Percentiles rank a stretch among this genome's conserved stretches.
phyloP scores from a whole-genome alignment of 2,888 invertebrate species.

The Antheraea assamensis region DNA sequence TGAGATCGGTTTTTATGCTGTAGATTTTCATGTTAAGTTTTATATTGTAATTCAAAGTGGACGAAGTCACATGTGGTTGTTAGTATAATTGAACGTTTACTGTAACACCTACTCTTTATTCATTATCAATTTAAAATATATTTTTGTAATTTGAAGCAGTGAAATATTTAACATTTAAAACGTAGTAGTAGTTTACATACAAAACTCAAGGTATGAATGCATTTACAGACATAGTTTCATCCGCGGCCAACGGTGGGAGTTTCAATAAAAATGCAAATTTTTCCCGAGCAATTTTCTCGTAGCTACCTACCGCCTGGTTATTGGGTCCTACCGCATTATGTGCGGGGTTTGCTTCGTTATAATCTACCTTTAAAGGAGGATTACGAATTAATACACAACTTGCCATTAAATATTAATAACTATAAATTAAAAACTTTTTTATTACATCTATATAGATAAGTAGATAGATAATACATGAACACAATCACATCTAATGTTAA shows the following conservation, averaged over 20 bases:
- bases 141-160: neutral
- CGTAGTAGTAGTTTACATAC: neutral
- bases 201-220: slow-evolving; percentile 63
- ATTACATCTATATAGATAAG: neutral
- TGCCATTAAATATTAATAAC: neutral
- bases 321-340: slow-evolving; percentile 71
- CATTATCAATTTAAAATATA: neutral
- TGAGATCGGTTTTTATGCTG: too few relatives aligned
- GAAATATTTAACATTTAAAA: neutral
- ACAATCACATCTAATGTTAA: neutral
- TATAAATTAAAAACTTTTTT: too few relatives aligned
- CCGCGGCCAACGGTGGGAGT: slow-evolving; percentile 74
- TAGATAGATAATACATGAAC: too few relatives aligned
- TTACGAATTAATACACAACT: neutral
- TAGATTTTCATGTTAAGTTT: too few relatives aligned
- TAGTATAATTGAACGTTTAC: neutral
- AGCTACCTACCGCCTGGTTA: slow-evolving; percentile 64
- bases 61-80: too few relatives aligned
- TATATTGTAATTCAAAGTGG: too few relatives aligned
- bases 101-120: neutral
- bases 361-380: slow-evolving; percentile 44
- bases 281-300: slow-evolving; percentile 72
- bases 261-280: slow-evolving; percentile 82
- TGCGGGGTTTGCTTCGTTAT: slow-evolving; percentile 56
- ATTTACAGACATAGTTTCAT: slow-evolving; percentile 76